Evolutionary conservation across 2,888 invertebrate species (phyloP).

Genomic region (Eurytoma adleriae): DNA sequence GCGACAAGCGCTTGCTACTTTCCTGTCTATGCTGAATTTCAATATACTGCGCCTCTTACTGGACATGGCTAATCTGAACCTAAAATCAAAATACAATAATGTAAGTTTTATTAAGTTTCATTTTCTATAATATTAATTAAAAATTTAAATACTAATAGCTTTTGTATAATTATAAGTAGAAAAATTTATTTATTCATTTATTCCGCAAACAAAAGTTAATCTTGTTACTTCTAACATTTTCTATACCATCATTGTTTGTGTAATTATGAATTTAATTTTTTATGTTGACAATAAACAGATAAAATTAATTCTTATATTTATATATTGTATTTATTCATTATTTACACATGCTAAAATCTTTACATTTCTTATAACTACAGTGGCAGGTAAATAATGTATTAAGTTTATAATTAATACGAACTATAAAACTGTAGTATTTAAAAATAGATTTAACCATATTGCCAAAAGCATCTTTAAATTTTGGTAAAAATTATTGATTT

Average conservation of each 20-base stretch:
- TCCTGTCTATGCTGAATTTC: constrained; percentile 73
- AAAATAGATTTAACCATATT: too few species aligned
- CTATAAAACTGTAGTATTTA: neutral
- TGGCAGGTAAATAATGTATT: too few species aligned
- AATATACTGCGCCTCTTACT: constrained; percentile 74
- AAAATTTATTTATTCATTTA: too few species aligned
- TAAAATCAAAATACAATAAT: constrained; percentile 62
- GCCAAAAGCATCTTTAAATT: neutral
- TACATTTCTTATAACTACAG: too few species aligned
- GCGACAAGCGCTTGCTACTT: constrained; percentile 73
- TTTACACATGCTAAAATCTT: too few species aligned
- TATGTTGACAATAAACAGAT: neutral
- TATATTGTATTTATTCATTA: too few species aligned
- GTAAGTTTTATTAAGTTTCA: neutral
- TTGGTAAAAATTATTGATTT: constrained; percentile 34
- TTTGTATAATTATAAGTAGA: too few species aligned
- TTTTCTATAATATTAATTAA: neutral
- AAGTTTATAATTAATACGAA: constrained; percentile 1
- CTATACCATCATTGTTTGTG: too few species aligned
- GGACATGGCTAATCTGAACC: constrained; percentile 75
- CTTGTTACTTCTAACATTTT: too few species aligned
- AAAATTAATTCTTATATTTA: neutral
- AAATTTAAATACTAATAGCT: too few species aligned
- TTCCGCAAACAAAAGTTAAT: too few species aligned
- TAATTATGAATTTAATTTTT: too few species aligned